Evolutionary conservation across 2,888 invertebrate species (phyloP), one percentile per base, ranked within the genome.

Genomic region (Oxyteleia sp.): DNA sequence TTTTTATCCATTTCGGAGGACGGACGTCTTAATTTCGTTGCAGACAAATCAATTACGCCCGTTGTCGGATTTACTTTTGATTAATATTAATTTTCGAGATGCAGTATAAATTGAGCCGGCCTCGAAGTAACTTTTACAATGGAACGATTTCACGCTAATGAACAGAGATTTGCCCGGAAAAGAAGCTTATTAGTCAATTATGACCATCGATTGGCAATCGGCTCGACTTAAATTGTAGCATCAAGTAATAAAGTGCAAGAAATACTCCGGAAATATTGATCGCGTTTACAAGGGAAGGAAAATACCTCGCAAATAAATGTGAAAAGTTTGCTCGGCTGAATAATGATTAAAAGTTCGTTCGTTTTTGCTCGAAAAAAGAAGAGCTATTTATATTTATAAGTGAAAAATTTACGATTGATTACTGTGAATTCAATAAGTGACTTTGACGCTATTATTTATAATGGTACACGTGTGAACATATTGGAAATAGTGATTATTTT

Each of bases 121-220:
- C 1, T n/a, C 38, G 38, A 0, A 2, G 13, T n/a, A 38, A 38
- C 4, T 11, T 1, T 38, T 38, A 38, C n/a, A 38, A 38, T 38
- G n/a, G 11, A 38, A 38, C 38, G 38, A 38, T 11, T 38, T n/a
- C 38, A 38, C 38, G 38, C 38, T 38, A n/a, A 38, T n/a, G 13
- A n/a, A 38, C 2, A 38, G 38, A 38, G 11, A n/a, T n/a, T 38
- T 38, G 38, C 38, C 4, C 38, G 38, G 32, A 4, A n/a, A 38
- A 38, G 38, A 38, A 38, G 38, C 38, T 38, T 38, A 38, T 38
- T 38, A 38, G 38, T 38, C 38, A 38, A 38, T 38, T 38, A 38
- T n/a, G 13, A 38, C 11, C 38, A 38, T 38, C 38, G 38, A 38
- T 38, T 38, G n/a, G 2, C 13, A 38, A 38, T 38, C 38, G 38